Percentiles rank a stretch among this genome's conserved stretches.
phyloP scores from a whole-genome alignment of 2,888 invertebrate genomes.

The Sericinus montela region DNA sequence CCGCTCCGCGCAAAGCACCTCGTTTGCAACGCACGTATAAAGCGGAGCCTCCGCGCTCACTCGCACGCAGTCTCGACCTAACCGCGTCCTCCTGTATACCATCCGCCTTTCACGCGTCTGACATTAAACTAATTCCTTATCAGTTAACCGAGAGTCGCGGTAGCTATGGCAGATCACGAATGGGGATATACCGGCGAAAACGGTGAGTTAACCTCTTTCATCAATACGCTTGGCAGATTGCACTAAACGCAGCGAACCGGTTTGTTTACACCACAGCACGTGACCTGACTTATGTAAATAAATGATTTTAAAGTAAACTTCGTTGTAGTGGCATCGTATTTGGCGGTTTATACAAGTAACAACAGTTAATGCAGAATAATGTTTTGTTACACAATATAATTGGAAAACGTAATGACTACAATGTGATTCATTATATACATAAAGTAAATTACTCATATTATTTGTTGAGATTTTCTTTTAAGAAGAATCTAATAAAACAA shows the following conservation, averaged over 20 bases:
- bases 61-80: slow-evolving; percentile 68
- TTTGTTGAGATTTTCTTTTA: no score
- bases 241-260: slow-evolving; percentile 50
- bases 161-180: slow-evolving; percentile 63
- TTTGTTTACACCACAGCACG: slow-evolving; percentile 74
- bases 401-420: slow-evolving; percentile 6
- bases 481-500: no score
- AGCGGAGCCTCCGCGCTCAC: slow-evolving; percentile 51
- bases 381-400: slow-evolving; percentile 6
- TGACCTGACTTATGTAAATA: slow-evolving; percentile 39
- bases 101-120: slow-evolving; percentile 49
- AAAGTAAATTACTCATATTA: no score
- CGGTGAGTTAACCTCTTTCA: slow-evolving; percentile 64
- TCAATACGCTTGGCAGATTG: slow-evolving; percentile 23
- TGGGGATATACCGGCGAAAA: slow-evolving; percentile 82
- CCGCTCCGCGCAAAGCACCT: slow-evolving; percentile 16
- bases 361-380: not conserved
- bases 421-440: slow-evolving; percentile 10
- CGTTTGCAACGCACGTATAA: slow-evolving; percentile 48
- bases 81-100: slow-evolving; percentile 61
- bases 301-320: not conserved
- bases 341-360: not conserved
- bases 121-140: slow-evolving; percentile 27
- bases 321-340: not conserved
- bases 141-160: slow-evolving; percentile 25